phyloP scores from a whole-genome alignment of 1,140 invertebrate genomes.

The Bombus sylvicola region DNA sequence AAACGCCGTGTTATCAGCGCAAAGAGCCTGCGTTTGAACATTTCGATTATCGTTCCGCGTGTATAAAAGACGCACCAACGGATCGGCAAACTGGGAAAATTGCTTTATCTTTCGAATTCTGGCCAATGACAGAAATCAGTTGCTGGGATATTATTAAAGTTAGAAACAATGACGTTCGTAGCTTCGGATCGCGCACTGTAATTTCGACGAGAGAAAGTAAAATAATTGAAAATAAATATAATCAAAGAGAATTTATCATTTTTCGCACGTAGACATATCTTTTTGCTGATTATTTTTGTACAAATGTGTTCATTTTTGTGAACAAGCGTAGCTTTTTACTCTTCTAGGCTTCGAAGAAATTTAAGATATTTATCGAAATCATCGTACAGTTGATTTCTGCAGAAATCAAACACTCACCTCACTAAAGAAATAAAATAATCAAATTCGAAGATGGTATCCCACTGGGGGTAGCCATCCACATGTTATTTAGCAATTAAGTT shows the following conservation, averaged over 20 bases:
- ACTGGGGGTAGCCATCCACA: too few relatives aligned
- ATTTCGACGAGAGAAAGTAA: neutral
- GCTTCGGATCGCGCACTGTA: neutral
- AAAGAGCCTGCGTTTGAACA: neutral
- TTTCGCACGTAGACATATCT: neutral
- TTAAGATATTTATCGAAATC: neutral
- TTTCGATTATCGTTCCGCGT: conserved; percentile 7
- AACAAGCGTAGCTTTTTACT: too few relatives aligned
- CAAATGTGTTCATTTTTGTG: too few relatives aligned
- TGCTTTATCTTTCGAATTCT: neutral
- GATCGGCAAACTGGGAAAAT: neutral
- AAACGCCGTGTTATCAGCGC: neutral
- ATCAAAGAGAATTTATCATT: neutral
- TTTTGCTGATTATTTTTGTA: too few relatives aligned
- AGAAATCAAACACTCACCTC: too few relatives aligned
- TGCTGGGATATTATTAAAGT: neutral
- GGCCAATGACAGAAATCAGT: neutral
- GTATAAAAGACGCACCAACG: neutral
- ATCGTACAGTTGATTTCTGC: neutral
- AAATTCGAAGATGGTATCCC: too few relatives aligned
- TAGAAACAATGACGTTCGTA: neutral
- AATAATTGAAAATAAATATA: neutral
- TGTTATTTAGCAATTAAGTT: too few relatives aligned
- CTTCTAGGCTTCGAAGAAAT: neutral
- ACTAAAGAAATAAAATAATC: too few relatives aligned